Base-by-base conservation (phyloP, 2,113 vertebrate genomes). In the Cephalopholis sonnerati region DNA sequence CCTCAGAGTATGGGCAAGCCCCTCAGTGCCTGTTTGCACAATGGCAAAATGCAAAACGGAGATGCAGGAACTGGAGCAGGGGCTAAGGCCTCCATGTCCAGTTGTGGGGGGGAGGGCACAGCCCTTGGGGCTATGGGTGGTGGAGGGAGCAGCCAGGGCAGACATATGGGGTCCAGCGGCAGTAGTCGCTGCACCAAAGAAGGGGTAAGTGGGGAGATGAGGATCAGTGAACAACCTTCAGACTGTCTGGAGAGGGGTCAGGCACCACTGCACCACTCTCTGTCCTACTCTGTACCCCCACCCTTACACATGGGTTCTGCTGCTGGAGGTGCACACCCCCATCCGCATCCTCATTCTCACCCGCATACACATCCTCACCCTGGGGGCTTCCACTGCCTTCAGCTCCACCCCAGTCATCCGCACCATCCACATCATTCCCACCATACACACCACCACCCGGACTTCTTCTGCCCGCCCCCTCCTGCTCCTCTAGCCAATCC, bases 221-320 rank as follows among this genome's bases (percentile, higher is more conserved):
- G 97, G 88, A 95, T 96, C 1, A 96, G 96, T 61, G 97, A 97
- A 59, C 96, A 97, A 87, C 96, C 96, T 41, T 87, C 96, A 2
- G 98, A 99, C 92, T 97, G 97, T 87, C 92, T 97, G 84, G 97
- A 98, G 94, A 94, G 97, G 73, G 94, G 96, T 71, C 98, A 97
- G 93, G 95, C 96, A 89, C 93, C 96, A 86, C 94, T 98, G 50
- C 97, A 98, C 85, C 98, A 97, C 7, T 93, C 97, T 0, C 95
- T 96, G n/a, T 91, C 97, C 88, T 99, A 99, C 81, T 92, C 97
- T 0, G 95, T 97, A 65, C 96, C 97, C 3, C 96, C 97, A 1
- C 93, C 96, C 71, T 91, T 97, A 84, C 95, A 97, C 15, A 41
- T 97, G 3, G 95, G 94, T 32, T 95, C 97, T 0, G 90, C 96